Conservation (phyloP, 2,113 vertebrate species). For the Sphaerodactylus townsendi region DNA sequence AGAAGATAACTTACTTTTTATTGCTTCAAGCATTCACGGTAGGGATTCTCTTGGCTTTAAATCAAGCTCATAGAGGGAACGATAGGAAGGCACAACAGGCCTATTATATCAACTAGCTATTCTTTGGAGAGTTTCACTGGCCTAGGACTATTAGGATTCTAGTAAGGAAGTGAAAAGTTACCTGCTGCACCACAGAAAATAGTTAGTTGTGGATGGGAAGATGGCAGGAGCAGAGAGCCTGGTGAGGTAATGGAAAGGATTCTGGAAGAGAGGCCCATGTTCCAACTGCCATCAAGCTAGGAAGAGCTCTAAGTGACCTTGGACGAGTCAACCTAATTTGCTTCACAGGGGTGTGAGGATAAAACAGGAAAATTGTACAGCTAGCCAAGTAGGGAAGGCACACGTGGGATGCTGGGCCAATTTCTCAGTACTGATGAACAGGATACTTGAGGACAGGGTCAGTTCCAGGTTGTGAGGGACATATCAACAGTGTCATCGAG, state of each 20-base stretch:
- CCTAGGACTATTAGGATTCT: neutral
- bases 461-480: no score
- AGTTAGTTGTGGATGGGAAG: neutral
- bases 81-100: neutral
- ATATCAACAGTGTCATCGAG: no score
- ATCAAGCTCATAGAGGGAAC: constrained; percentile 25
- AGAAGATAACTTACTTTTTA: constrained; percentile 25
- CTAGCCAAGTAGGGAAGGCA: no score
- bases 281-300: neutral
- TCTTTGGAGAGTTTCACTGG: constrained; percentile 11
- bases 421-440: no score
- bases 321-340: neutral
- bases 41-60: constrained; percentile 36
- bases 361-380: neutral
- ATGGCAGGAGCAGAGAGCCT: neutral
- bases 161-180: neutral
- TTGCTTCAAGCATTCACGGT: constrained; percentile 28
- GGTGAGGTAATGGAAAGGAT: neutral
- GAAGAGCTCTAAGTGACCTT: neutral
- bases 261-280: neutral
- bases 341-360: neutral
- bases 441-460: no score
- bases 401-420: no score
- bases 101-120: constrained; percentile 12
- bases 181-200: neutral